phyloP scores from a whole-genome alignment of 2,797 vertebrate species.

The Poeciliopsis paucimaculata region DNA sequence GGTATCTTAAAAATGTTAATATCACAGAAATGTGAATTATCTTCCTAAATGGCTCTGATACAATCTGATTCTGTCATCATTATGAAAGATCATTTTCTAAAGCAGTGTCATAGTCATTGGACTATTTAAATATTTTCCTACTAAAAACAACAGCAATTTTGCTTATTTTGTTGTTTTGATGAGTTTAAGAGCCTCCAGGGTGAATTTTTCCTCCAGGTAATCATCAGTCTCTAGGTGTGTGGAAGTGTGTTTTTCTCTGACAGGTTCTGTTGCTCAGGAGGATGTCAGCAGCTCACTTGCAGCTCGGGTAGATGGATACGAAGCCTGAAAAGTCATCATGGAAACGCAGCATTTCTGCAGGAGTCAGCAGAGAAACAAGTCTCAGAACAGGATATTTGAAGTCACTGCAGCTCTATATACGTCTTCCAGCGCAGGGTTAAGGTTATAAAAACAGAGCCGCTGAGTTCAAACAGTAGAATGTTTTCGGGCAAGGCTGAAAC shows the following conservation, averaged over 20 bases:
- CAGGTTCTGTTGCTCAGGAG: conserved; percentile 50
- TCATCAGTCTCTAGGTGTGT: conserved; percentile 34
- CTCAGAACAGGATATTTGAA: conserved; percentile 30
- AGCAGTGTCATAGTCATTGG: background rate
- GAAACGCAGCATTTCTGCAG: conserved; percentile 27
- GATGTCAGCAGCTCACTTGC: conserved; percentile 47
- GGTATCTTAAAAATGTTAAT: background rate
- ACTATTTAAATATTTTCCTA: conserved; percentile 8
- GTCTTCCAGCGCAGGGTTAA: conserved; percentile 15
- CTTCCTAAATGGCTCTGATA: background rate
- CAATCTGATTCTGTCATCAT: background rate
- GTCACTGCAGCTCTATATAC: background rate
- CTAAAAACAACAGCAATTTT: conserved; percentile 13
- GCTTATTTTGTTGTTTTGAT: conserved; percentile 32
- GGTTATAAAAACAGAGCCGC: conserved; percentile 39
- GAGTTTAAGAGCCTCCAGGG: conserved; percentile 30
- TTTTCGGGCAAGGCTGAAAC: conserved; percentile 32
- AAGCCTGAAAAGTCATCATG: conserved; percentile 24
- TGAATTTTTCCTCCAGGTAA: conserved; percentile 41
- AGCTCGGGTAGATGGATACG: conserved; percentile 39
- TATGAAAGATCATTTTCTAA: conserved; percentile 17
- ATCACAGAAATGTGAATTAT: background rate
- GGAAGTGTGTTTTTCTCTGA: conserved; percentile 38
- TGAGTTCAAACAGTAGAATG: conserved; percentile 28
- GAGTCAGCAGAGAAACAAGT: conserved; percentile 31